Percentiles rank a stretch among this genome's conserved stretches.
Evolutionary conservation across 2,113 vertebrate genomes (phyloP).

Genomic region (Podocnemis expansa): DNA sequence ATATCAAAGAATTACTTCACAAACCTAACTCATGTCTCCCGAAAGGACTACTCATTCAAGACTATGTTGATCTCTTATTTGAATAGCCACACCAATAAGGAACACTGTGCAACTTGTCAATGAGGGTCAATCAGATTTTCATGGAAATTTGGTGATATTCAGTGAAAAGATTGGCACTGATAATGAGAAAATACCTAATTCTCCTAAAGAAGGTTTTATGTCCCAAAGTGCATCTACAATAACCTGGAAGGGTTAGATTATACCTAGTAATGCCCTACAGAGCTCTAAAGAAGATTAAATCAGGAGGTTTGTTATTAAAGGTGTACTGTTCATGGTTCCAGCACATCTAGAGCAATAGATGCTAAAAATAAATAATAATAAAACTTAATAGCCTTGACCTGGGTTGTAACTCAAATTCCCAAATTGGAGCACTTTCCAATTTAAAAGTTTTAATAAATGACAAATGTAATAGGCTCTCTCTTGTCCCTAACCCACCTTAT

Average conservation of each 20-base stretch:
- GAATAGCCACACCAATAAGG: not conserved
- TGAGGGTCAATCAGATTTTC: conserved; percentile 73
- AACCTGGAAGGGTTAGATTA: conserved; percentile 81
- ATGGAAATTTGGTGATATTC: conserved; percentile 73
- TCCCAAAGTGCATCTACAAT: conserved; percentile 62
- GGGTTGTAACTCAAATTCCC: not conserved
- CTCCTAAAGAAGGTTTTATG: conserved; percentile 81
- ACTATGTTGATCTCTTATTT: conserved; percentile 8
- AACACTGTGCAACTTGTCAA: not conserved
- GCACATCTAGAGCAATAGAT: not conserved
- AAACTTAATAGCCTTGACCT: not conserved
- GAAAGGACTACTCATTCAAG: not conserved
- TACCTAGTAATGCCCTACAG: conserved; percentile 61
- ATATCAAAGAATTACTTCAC: not conserved
- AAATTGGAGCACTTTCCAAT: not conserved
- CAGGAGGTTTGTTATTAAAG: conserved; percentile 74
- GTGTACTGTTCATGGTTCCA: conserved; percentile 60
- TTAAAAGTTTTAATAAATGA: not conserved
- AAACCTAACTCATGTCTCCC: not conserved
- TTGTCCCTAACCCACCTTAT: not conserved
- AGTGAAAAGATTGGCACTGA: conserved; percentile 69
- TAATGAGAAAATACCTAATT: conserved; percentile 84
- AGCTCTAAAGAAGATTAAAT: conserved; percentile 80
- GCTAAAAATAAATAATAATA: conserved; percentile 10
- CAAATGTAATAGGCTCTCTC: not conserved